Evolutionary conservation across 2,797 vertebrate genomes (phyloP), one percentile per base, ranked within the genome.

Genomic region (Coluber constrictor): DNA sequence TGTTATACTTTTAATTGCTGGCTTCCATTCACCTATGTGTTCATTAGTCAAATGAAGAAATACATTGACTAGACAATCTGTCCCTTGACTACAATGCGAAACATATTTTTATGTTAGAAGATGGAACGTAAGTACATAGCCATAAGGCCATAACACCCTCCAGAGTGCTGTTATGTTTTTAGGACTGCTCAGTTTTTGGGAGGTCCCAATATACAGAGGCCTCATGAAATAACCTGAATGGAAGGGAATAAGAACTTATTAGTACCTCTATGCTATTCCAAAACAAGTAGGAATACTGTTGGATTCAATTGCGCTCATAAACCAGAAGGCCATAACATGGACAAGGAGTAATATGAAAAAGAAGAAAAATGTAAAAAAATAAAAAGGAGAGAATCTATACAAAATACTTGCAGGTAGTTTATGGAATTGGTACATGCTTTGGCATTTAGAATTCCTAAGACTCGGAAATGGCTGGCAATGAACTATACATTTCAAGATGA

Each of bases 41-140:
- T 92, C 86, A 94, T 94, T 94, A 92, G 89, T 88, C 66, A 92
- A 88, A 90, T 92, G 89, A 88, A 90, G 59, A 94, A 90, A 90
- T 90, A 83, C 51, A 23, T 27, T 63, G 29, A 90, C 18, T 88
- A 66, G 32, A 86, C 86, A 92, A 94, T 94, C 37, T 90, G 47
- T 94, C 91, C 89, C 93, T 66, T 88, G 59, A 57, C 32, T 94
- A 90, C 86, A 83, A 88, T 90, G 47, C 47, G 47, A 90, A 94
- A 79, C 86, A 90, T 60, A 91, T 92, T 88, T 79, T 91, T 91
- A 90, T 63, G 47, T 61, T 90, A 23, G 86, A 91, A 83, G 66
- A 83, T 54, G 32, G 47, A 92, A 83, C 18, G 61, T 55, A 91
- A 83, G 56, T 92, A 79, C 86, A 83, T 29, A 90, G 86, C 86